phyloP scores from a whole-genome alignment of 1,140 invertebrate species.

The Gonatopus flavifemur region DNA sequence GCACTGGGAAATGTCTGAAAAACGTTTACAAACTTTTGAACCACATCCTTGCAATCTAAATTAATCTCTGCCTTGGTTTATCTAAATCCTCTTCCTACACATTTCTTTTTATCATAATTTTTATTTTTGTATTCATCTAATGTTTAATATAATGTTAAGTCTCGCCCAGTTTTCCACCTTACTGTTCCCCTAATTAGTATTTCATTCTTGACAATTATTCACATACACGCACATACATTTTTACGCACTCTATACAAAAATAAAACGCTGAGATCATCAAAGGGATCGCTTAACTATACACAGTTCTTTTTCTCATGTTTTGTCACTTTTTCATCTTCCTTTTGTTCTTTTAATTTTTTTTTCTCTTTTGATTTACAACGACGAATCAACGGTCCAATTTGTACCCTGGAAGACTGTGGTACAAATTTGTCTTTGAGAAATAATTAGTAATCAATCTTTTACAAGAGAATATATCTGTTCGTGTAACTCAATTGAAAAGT shows the following conservation, averaged over 20 bases:
- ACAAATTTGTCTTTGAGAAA: slow-evolving; percentile 21
- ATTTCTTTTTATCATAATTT: slow-evolving; percentile 11
- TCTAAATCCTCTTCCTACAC: slow-evolving; percentile 25
- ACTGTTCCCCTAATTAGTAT: background rate
- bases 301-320: slow-evolving; percentile 29
- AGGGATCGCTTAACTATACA: slow-evolving; percentile 41
- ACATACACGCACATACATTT: too few species aligned
- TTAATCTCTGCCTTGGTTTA: slow-evolving; percentile 26
- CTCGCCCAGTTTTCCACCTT: slow-evolving; percentile 3
- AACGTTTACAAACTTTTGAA: slow-evolving; percentile 42
- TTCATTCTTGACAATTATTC: slow-evolving; percentile 32
- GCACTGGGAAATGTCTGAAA: slow-evolving; percentile 46
- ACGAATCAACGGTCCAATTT: slow-evolving; percentile 25
- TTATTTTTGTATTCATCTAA: too few species aligned
- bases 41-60: slow-evolving; percentile 39
- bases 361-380: slow-evolving; percentile 29
- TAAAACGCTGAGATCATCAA: slow-evolving; percentile 52
- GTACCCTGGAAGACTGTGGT: slow-evolving; percentile 40
- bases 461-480: slow-evolving; percentile 14
- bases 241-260: slow-evolving; percentile 53
- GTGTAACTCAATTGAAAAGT: too few species aligned
- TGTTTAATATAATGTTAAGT: slow-evolving; percentile 10
- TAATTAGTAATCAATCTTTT: slow-evolving; percentile 4
- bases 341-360: slow-evolving; percentile 10
- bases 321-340: slow-evolving; percentile 7